Evolutionary conservation across 2,888 invertebrate species (phyloP).

Genomic region (Electrophaes corylata): DNA sequence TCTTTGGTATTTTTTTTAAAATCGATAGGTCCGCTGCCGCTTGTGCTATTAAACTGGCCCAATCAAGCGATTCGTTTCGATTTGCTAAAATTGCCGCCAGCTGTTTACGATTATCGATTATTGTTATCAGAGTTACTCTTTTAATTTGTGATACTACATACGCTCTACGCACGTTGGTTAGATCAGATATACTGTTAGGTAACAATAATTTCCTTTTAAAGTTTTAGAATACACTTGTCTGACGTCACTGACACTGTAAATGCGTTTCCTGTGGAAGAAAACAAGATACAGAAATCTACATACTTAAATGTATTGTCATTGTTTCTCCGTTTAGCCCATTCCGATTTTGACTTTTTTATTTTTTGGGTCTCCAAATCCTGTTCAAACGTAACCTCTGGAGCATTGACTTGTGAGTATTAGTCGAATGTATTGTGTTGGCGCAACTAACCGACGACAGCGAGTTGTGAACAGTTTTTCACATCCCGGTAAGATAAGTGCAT

Average conservation of each 20-base stretch:
- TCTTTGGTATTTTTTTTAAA: neutral
- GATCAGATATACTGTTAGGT: neutral
- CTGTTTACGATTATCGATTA: conserved; percentile 82
- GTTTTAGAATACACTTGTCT: conserved; percentile 13
- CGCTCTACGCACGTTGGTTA: too few species aligned
- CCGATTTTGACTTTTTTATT: conserved; percentile 64
- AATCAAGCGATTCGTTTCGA: conserved; percentile 68
- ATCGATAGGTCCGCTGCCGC: neutral
- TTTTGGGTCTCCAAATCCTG: conserved; percentile 68
- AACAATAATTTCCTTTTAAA: neutral
- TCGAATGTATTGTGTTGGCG: conserved; percentile 68
- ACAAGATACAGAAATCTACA: conserved; percentile 56
- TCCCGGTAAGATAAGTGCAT: conserved; percentile 83
- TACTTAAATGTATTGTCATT: conserved; percentile 66
- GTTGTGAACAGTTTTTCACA: conserved; percentile 78
- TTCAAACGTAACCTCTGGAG: conserved; percentile 67
- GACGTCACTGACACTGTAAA: conserved; percentile 40
- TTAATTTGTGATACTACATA: neutral
- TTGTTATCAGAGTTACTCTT: neutral
- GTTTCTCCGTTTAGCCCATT: conserved; percentile 64
- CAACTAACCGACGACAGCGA: conserved; percentile 76
- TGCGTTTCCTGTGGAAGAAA: conserved; percentile 45
- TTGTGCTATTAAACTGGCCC: conserved; percentile 67
- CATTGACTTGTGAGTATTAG: conserved; percentile 66
- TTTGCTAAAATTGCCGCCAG: conserved; percentile 82